Conservation (phyloP, 92 coral and sea anemone species). For the Blastomussa wellsi region DNA sequence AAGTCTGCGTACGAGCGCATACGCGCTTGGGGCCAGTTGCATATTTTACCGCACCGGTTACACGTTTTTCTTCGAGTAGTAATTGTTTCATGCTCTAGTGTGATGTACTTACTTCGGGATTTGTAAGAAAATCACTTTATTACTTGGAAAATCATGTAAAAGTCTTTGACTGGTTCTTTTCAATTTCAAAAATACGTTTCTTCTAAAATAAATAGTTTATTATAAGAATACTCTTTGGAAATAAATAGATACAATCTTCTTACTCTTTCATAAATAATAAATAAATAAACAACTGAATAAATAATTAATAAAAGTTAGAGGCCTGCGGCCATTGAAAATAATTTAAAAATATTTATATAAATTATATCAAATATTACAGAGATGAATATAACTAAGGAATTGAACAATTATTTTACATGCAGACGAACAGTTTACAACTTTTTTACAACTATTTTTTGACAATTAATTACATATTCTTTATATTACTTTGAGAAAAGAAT, state of each 20-base stretch:
- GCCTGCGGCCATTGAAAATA: not conserved
- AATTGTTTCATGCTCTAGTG: not conserved
- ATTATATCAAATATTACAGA: not conserved
- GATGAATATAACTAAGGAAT: not conserved
- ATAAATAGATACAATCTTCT: slow-evolving; percentile 15
- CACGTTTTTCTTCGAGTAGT: not conserved
- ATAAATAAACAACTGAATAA: slow-evolving; percentile 3
- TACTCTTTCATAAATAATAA: slow-evolving; percentile 8
- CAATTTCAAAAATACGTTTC: not conserved
- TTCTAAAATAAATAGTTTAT: slow-evolving; percentile 20
- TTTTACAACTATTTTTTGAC: not conserved
- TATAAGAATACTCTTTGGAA: not conserved
- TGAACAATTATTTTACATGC: not conserved
- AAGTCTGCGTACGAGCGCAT: too few relatives aligned
- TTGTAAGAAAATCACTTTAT: not conserved
- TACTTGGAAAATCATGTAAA: not conserved
- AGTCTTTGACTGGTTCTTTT: not conserved
- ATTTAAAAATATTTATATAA: not conserved
- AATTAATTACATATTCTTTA: not conserved
- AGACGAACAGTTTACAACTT: not conserved
- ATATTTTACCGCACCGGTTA: not conserved
- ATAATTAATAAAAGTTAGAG: slow-evolving; percentile 4
- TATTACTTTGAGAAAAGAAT: not conserved
- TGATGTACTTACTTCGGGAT: not conserved
- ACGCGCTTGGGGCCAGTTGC: not conserved